Percentiles rank a stretch among this genome's conserved stretches.
These are phyloP conservation scores for Stomatorhinus ivindoensis DNA, from an alignment of 2,113 vertebrate species.

Conservation along the genomic window DNA sequence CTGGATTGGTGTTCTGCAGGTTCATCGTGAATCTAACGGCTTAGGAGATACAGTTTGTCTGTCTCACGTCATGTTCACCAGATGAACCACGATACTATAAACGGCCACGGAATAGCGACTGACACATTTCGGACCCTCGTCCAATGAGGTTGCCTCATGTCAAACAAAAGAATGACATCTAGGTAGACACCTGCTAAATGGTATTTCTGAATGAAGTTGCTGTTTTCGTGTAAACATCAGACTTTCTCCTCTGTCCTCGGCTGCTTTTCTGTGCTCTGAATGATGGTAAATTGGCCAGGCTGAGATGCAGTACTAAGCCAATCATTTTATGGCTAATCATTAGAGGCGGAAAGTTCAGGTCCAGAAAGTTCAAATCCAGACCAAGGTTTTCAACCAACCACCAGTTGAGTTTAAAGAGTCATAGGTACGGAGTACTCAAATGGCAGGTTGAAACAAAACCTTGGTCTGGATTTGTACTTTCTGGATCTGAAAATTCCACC, in stretches of 20 bases:
- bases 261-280: slow-evolving; percentile 32
- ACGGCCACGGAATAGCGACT: neutral
- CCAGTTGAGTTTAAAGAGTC: too few relatives aligned
- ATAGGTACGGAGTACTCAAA: too few relatives aligned
- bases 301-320: slow-evolving; percentile 22
- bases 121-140: neutral
- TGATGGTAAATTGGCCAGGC: slow-evolving; percentile 27
- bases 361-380: neutral
- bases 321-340: slow-evolving; percentile 29
- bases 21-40: neutral
- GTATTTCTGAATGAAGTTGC: slow-evolving; percentile 9
- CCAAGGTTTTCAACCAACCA: too few relatives aligned
- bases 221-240: neutral
- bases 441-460: too few relatives aligned
- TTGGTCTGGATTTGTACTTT: too few relatives aligned
- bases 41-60: neutral
- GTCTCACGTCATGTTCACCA: neutral
- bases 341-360: neutral
- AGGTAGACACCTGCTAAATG: neutral
- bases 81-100: neutral
- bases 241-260: slow-evolving; percentile 14
- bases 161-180: neutral
- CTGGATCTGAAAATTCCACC: too few relatives aligned
- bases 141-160: neutral
- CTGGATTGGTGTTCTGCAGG: slow-evolving; percentile 7